Conservation (phyloP, 2,113 vertebrate species). For the Archilochus colubris region DNA sequence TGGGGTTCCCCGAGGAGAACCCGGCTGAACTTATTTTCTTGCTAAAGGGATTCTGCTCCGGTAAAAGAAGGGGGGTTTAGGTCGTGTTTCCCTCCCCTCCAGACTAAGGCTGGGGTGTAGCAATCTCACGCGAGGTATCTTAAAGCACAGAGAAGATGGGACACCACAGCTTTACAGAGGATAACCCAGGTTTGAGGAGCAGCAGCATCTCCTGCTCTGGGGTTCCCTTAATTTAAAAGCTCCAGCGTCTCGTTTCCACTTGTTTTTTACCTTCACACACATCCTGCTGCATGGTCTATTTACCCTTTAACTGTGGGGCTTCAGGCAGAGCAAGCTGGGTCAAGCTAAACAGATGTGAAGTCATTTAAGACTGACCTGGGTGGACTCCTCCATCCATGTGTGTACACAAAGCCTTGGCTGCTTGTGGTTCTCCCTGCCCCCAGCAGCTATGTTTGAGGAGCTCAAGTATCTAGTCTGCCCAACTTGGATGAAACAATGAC, state of each 20-base stretch:
- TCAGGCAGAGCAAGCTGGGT: not conserved
- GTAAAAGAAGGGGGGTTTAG: not conserved
- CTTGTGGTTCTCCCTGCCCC: not conserved
- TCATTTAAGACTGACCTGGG: not conserved
- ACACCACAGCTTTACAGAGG: not conserved
- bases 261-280: not conserved
- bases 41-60: not conserved
- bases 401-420: not conserved
- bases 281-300: not conserved
- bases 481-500: not conserved
- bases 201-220: not conserved
- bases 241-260: not conserved
- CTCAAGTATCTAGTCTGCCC: not conserved
- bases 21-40: not conserved
- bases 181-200: not conserved
- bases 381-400: not conserved
- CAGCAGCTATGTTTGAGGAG: slow-evolving; percentile 1
- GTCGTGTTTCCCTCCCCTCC: not conserved
- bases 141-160: not conserved
- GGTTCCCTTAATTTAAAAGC: not conserved
- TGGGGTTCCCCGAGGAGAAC: not conserved
- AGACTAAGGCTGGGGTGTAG: not conserved
- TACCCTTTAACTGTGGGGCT: not conserved
- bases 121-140: not conserved
- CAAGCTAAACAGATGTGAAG: not conserved